Base-by-base conservation (phyloP, 2,888 invertebrate species). In the Bhutanitis thaidina region DNA sequence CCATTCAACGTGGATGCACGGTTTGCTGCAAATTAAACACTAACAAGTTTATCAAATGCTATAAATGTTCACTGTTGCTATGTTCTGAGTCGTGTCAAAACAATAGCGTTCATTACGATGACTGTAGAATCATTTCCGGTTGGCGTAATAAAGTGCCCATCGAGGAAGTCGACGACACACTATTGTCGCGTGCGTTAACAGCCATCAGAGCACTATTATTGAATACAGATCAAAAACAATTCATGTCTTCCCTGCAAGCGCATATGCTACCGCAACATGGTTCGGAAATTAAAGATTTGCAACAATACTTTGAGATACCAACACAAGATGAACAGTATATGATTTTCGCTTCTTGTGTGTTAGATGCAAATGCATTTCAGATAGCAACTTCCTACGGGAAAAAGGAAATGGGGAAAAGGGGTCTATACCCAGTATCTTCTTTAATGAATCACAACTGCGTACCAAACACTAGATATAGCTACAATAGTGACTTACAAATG, bases 291-390 rank as follows among this genome's bases (percentile, higher is more conserved):
- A 84, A 84, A 58, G 65, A 89, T 12, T 67, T 94, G 41, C 90
- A 90, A 59, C 71, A 84, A 50, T 79, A 74, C 55, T 89, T 90
- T 51, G 75, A 88, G 25, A 83, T 93, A 58, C 79, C 80, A 5
- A 68, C 83, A 46, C 82, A 91, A n/a, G 93, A 93, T 37, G 90
- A 91, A 65, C 64, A 84, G 34, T 81, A 92, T 46, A 90, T 94
- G 90, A 76, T 74, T n/a, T 73, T 81, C 36, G 91, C 92, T 0
- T 93, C 93, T 62, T 84, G 89, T 47, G 90, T 91, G 13, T 81
- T 94, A 65, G 93, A 94, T 65, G 92, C 94, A 1, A 94, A 93
- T 69, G 93, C 94, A 32, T 94, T 92, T 69, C 93, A 93, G 85
- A 92, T 90, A 58, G 87, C 88, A 47, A 84, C 75, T 50, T 69